Evolutionary conservation across 2,888 invertebrate genomes (phyloP).

Genomic region (Ornithoptera priamus): DNA sequence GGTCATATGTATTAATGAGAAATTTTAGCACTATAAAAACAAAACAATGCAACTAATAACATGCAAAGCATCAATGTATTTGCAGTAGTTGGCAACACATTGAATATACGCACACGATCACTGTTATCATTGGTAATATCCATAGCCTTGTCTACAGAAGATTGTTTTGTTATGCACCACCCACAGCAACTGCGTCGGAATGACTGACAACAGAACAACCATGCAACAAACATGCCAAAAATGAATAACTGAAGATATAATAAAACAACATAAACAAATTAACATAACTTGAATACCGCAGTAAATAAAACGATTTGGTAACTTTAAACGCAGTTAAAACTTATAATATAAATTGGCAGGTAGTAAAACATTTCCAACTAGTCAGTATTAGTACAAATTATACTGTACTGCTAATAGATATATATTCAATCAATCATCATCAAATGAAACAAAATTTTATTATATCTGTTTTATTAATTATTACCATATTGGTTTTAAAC

Average conservation of each 20-base stretch:
- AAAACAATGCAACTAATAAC: conserved; percentile 29
- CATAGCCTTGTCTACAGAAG: conserved; percentile 58
- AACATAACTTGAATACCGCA: not conserved
- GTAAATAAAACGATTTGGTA: no score
- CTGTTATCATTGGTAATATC: conserved; percentile 53
- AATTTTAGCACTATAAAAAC: conserved; percentile 17
- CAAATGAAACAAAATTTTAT: no score
- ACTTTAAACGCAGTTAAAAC: no score
- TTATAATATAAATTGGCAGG: no score
- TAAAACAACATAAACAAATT: not conserved
- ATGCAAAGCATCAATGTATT: conserved; percentile 31
- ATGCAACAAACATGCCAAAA: conserved; percentile 67
- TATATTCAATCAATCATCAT: no score
- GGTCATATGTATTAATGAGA: not conserved
- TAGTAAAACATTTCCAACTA: no score
- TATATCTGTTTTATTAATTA: no score
- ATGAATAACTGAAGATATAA: conserved; percentile 34
- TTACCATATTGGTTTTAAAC: no score
- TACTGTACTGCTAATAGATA: no score
- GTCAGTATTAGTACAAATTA: no score
- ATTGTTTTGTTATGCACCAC: conserved; percentile 61
- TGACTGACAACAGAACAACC: conserved; percentile 70
- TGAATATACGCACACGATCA: conserved; percentile 64
- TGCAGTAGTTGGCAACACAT: conserved; percentile 35
- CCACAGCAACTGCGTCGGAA: conserved; percentile 69